Conservation (phyloP, 2,113 vertebrate genomes). For the Octodon degus region DNA sequence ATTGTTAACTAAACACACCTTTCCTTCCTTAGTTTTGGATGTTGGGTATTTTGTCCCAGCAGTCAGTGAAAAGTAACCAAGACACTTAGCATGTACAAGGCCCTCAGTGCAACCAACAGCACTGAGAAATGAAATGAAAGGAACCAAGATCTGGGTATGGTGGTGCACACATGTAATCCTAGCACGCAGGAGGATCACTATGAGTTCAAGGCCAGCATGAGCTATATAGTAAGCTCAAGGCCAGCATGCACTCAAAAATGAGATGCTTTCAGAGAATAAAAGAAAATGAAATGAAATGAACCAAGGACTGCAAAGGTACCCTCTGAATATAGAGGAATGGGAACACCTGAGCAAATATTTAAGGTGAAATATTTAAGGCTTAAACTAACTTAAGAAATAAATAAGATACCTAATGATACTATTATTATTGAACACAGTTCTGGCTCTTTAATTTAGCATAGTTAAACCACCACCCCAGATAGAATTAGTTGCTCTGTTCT, state of each 20-base stretch:
- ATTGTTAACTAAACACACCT: too few relatives aligned
- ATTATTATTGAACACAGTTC: not conserved
- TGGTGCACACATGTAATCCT: too few relatives aligned
- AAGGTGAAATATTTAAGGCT: not conserved
- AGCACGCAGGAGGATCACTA: too few relatives aligned
- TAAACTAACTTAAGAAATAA: not conserved
- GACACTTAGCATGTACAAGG: too few relatives aligned
- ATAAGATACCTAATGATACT: not conserved
- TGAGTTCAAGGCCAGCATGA: too few relatives aligned
- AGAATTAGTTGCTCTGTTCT: not conserved
- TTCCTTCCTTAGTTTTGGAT: too few relatives aligned
- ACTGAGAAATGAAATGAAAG: not conserved
- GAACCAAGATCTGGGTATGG: not conserved
- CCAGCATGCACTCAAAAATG: too few relatives aligned
- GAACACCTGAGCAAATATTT: constrained; percentile 3
- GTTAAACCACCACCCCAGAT: not conserved
- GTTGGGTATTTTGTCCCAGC: too few relatives aligned
- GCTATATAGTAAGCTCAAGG: too few relatives aligned
- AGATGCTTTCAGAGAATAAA: too few relatives aligned
- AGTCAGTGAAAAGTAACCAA: too few relatives aligned
- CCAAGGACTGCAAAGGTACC: not conserved
- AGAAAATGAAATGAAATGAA: too few relatives aligned
- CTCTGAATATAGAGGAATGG: not conserved
- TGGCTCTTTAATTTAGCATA: not conserved
- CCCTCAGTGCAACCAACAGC: not conserved